Evolutionary conservation across 2,888 invertebrate species (phyloP), one percentile per base, ranked within the genome.

Genomic region (Synergus umbraculus): DNA sequence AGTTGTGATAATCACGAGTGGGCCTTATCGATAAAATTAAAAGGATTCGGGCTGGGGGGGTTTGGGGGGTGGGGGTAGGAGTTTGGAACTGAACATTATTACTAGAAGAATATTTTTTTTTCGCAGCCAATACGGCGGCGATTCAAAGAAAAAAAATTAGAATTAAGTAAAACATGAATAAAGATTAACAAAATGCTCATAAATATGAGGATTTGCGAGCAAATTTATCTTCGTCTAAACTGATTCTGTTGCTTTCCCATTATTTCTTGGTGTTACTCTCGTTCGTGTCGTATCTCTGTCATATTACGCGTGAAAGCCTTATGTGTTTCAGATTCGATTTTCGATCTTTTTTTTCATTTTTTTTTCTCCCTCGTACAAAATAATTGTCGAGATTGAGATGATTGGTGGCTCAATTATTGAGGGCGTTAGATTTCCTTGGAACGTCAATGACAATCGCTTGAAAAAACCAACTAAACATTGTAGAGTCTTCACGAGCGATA

Each of bases 151-250:
- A 87, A 86, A 88, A 86, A 85, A 88, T 89, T 88, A 87, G 86
- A 88, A 87, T 88, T 88, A 87, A 86, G 87, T 86, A 86, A 88
- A 80, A 90, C 89, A 87, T 89, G 90, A 91, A 90, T 90, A 89
- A 90, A 90, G 89, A 90, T 89, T 90, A 91, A 91, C 90, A 91
- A 90, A 90, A 90, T 90, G 89, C 88, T 90, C 88, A 89, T 91
- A 89, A 89, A 90, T 89, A 90, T 88, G 88, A 90, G 87, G 87
- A 88, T 88, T 89, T 88, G 88, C 90, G 88, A 91, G 89, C 89
- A 87, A 37, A 88, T 89, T 86, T 86, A 87, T 86, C 84, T 83
- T 85, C 81, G 83, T 85, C 81, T 81, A 83, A 81, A 84, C 80
- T 81, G 79, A 64, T 78, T 77, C 76, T 79, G 43, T 82, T 80